Evolutionary conservation across 2,797 vertebrate species (phyloP).

Genomic region (Mus spretus): DNA sequence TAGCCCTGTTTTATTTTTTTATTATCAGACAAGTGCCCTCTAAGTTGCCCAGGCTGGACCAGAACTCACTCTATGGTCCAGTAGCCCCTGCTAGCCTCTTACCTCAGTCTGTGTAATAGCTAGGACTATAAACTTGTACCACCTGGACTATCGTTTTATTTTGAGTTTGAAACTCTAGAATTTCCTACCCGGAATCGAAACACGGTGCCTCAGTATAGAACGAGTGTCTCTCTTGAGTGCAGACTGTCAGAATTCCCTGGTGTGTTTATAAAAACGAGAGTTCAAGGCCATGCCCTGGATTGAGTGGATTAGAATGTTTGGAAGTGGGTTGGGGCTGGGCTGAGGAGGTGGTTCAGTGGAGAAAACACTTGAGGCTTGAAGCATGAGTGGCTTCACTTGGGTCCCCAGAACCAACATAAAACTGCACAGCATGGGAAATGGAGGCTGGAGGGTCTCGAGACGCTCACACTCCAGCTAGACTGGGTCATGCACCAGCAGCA

Average conservation of each 20-base stretch:
- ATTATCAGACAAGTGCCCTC: background rate
- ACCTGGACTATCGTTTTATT: background rate
- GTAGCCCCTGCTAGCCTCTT: background rate
- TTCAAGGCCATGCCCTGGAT: background rate
- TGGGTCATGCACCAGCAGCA: background rate
- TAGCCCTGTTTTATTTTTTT: background rate
- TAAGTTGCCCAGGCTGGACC: background rate
- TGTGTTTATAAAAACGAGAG: background rate
- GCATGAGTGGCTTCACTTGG: background rate
- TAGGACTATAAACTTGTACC: no score
- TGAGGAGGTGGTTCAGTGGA: background rate
- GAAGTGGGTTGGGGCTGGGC: background rate
- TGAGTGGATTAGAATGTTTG: background rate
- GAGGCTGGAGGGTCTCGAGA: background rate
- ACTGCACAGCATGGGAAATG: background rate
- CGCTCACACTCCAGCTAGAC: background rate
- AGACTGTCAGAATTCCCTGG: background rate
- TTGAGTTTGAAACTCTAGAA: slow-evolving; percentile 1
- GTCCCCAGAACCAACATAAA: background rate
- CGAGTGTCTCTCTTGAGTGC: background rate
- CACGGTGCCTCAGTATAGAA: background rate
- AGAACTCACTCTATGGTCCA: background rate
- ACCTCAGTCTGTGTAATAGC: background rate
- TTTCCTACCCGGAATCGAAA: background rate
- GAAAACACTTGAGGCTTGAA: background rate